Evolutionary conservation across 2,888 invertebrate genomes (phyloP), one percentile per base, ranked within the genome.

Genomic region (Athalia rosae): DNA sequence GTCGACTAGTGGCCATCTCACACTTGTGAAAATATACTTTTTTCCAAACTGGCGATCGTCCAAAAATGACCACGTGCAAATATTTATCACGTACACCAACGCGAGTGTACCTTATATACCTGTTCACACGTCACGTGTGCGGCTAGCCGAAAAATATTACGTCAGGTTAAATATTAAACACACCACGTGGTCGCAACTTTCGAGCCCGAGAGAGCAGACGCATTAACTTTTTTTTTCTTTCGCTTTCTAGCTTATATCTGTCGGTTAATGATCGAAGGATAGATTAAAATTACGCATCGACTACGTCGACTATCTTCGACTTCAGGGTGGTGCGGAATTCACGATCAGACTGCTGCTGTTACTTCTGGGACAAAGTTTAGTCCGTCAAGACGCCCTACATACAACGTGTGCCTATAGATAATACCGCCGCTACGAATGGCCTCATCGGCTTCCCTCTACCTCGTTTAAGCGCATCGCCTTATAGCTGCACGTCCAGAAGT

Each of bases 341-440:
- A 28, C 28, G 28, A 28, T 28, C 28, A 2, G 28, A 28, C 28
- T 28, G 28, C 28, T 28, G 28, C 84, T 84, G 83, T 81, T 82
- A 80, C 81, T 82, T 83, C 83, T 84, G 83, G 82, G 81, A 83
- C 85, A 87, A 86, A 86, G 85, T 85, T 86, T 86, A 86, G 84
- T 82, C 81, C 84, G 83, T 84, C 83, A 83, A 79, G 81, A 81
- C 82, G 87, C 67, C 83, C 87, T 82, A 86, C 85, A 87, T 86
- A 82, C 84, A 67, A 67, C 53, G 53, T 64, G 63, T 28, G 2
- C 28, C 28, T 28, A 28, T 28, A 28, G 28, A 28, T 28, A 28
- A 28, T 28, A 28, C 28, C 28, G 28, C 28, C 67, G 67, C 53
- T 47, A n/a, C 43, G 41, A n/a, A 13, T 48, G 13, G 67, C 67